Conservation (phyloP, 2,888 invertebrate species). For the Drosophila ustulata region DNA sequence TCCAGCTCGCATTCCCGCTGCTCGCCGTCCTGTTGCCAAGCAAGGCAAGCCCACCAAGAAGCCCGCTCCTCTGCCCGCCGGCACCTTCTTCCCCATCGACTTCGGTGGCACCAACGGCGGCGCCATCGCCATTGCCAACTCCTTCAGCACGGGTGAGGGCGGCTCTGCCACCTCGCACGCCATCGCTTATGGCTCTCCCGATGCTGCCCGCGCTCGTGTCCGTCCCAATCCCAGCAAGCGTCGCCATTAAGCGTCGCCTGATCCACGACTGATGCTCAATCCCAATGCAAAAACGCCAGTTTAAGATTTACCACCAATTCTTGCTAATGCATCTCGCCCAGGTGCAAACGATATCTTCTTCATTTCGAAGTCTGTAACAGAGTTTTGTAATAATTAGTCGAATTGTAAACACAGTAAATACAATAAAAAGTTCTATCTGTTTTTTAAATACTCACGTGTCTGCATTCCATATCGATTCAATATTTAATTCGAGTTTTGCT, state of each 20-base stretch:
- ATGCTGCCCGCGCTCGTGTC: conserved; percentile 76
- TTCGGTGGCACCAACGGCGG: conserved; percentile 84
- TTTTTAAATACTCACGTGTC: conserved; percentile 26
- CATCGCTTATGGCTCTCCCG: conserved; percentile 85
- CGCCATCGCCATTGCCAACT: conserved; percentile 85
- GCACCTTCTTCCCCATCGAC: conserved; percentile 84
- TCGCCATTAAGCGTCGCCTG: conserved; percentile 60
- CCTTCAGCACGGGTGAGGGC: conserved; percentile 85
- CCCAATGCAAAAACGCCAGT: conserved; percentile 42
- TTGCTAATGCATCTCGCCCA: conserved; percentile 38
- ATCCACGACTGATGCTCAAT: conserved; percentile 50
- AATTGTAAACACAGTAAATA: conserved; percentile 73
- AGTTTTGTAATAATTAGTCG: conserved; percentile 72
- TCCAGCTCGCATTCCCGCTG: conserved; percentile 77
- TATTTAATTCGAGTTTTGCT: not conserved
- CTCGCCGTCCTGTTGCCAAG: conserved; percentile 80
- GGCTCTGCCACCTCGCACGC: conserved; percentile 85
- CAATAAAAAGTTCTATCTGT: conserved; percentile 63
- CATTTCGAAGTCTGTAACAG: conserved; percentile 48
- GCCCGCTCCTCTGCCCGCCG: conserved; percentile 78
- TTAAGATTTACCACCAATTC: conserved; percentile 47
- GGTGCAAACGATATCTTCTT: conserved; percentile 37
- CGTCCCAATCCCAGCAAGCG: conserved; percentile 79
- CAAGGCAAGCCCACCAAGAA: conserved; percentile 68
- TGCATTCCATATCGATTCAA: not conserved